A percentile compares a stretch with the other conserved stretches of the same genome.
Conservation (phyloP, 1,140 invertebrate genomes). For the Brachionus paranguensis region DNA sequence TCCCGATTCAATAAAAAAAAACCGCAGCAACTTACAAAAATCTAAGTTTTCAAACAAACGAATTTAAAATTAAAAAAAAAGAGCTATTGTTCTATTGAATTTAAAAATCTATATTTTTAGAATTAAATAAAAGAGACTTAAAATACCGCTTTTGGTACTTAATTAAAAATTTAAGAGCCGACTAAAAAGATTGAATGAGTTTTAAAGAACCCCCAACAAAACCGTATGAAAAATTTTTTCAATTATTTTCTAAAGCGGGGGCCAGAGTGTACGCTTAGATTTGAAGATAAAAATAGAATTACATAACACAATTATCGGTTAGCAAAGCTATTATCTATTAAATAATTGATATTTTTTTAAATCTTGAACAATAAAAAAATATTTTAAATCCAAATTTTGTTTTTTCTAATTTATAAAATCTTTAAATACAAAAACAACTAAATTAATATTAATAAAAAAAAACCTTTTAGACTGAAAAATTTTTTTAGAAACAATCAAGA, state of each 20-base stretch:
- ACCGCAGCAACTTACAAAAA: too few relatives aligned
- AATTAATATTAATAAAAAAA: not conserved
- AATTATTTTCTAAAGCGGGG: not conserved
- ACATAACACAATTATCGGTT: not conserved
- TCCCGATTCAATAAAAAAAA: too few relatives aligned
- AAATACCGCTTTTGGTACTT: not conserved
- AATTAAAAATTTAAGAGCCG: not conserved
- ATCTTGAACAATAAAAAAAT: not conserved
- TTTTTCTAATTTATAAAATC: not conserved
- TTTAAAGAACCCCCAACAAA: not conserved
- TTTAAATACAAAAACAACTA: not conserved
- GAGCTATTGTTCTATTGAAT: not conserved
- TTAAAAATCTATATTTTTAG: not conserved
- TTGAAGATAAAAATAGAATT: not conserved
- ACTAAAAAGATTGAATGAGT: not conserved
- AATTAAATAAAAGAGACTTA: not conserved
- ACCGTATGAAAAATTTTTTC: not conserved
- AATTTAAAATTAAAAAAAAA: too few relatives aligned
- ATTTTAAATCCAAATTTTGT: not conserved
- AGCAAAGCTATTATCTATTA: not conserved
- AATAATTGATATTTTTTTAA: not conserved
- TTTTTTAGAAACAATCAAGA: not conserved
- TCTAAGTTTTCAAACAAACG: too few relatives aligned
- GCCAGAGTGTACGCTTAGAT: not conserved
- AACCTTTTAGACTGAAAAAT: not conserved